Percentiles rank a stretch among this genome's conserved stretches.
These are phyloP conservation scores for Tetanocera ferruginea DNA, from an alignment of 2,888 invertebrate genomes.

Conservation along the genomic window DNA sequence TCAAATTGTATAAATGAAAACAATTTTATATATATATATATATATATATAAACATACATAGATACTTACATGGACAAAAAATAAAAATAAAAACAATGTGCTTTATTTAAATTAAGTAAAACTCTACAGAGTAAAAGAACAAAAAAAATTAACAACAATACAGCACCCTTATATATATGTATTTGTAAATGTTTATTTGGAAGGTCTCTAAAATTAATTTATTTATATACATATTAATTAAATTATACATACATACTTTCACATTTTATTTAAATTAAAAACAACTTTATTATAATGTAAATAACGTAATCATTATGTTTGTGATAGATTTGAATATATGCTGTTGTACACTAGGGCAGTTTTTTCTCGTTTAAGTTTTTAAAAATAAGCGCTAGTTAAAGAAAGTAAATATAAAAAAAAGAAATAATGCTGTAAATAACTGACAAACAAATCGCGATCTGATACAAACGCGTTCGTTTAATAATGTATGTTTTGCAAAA, in stretches of 20 bases:
- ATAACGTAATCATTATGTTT: slow-evolving; percentile 24
- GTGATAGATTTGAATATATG: slow-evolving; percentile 27
- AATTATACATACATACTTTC: background rate
- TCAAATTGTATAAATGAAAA: background rate
- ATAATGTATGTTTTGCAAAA: background rate
- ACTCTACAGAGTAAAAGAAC: background rate
- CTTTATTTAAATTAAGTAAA: slow-evolving; percentile 21
- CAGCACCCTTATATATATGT: too few species aligned
- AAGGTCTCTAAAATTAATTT: too few species aligned
- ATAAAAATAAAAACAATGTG: slow-evolving; percentile 15
- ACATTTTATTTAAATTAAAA: slow-evolving; percentile 14
- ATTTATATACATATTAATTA: background rate
- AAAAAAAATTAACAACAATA: background rate
- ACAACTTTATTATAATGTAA: slow-evolving; percentile 3
- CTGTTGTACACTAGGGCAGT: background rate
- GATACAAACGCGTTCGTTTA: background rate
- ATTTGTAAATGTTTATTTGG: too few species aligned
- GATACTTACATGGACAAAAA: background rate
- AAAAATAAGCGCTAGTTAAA: background rate
- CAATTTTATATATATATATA: background rate
- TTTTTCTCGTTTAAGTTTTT: background rate
- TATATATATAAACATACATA: slow-evolving; percentile 4
- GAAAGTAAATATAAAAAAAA: background rate
- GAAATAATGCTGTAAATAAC: background rate
- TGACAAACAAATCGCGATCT: too few species aligned